A percentile compares a stretch with the other conserved stretches of the same genome.
Conservation (phyloP, 2,797 vertebrate species). For the Dendrocincla fuliginosa region DNA sequence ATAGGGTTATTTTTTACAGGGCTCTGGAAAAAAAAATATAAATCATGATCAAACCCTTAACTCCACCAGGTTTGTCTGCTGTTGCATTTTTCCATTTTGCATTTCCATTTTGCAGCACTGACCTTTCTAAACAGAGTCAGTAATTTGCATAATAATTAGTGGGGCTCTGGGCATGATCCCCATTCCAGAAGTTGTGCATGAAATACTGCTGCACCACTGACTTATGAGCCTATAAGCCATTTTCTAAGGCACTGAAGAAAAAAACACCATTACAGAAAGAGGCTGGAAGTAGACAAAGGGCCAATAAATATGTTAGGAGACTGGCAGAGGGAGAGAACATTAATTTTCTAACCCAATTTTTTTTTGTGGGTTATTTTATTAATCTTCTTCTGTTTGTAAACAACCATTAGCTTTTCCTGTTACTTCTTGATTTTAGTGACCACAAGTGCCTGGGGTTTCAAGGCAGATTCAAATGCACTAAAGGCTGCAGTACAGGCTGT, state of each 20-base stretch:
- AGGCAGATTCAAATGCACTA: neutral
- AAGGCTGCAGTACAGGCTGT: neutral
- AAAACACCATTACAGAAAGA: neutral
- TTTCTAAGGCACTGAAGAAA: neutral
- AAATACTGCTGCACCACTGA: neutral
- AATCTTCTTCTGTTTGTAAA: neutral
- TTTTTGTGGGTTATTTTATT: neutral
- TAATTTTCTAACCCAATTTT: neutral
- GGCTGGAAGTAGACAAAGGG: neutral
- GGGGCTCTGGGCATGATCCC: neutral
- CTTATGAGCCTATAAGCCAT: neutral
- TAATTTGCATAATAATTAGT: constrained; percentile 19
- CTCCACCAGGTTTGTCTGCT: neutral
- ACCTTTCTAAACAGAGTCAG: neutral
- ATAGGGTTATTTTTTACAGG: neutral
- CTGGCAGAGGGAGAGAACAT: neutral
- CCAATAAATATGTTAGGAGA: neutral
- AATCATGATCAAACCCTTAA: neutral
- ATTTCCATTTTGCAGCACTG: neutral
- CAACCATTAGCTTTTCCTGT: neutral
- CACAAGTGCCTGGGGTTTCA: neutral
- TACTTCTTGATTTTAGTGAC: neutral
- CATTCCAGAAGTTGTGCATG: neutral
- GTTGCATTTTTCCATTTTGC: neutral
- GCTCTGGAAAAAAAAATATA: neutral